A percentile compares a stretch with the other conserved stretches of the same genome.
These are phyloP conservation scores for Brachyhypopomus gauderio DNA, from an alignment of 2,113 vertebrate genomes.

Conservation along the genomic window DNA sequence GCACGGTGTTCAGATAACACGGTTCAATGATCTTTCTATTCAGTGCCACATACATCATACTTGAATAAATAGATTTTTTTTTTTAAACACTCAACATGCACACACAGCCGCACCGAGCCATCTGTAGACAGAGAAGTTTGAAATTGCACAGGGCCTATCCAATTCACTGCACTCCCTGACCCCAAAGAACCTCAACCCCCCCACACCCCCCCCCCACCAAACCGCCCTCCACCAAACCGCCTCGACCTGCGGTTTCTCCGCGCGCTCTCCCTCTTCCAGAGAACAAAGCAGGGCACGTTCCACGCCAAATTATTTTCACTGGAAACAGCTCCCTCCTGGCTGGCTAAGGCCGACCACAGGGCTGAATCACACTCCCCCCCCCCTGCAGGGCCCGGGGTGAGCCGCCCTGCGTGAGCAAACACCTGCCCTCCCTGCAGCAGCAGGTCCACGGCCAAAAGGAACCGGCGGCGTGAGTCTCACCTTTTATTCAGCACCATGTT, in stretches of 20 bases:
- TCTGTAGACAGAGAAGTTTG: slow-evolving; percentile 11
- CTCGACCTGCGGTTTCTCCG: slow-evolving; percentile 18
- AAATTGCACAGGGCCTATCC: slow-evolving; percentile 15
- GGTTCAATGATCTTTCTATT: neutral
- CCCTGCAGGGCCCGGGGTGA: slow-evolving; percentile 44
- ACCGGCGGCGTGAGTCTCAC: slow-evolving; percentile 68
- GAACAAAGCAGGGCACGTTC: slow-evolving; percentile 48
- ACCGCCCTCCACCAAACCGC: neutral
- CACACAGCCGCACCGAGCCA: neutral
- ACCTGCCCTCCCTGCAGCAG: neutral
- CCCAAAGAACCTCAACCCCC: slow-evolving; percentile 24
- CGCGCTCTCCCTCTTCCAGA: neutral
- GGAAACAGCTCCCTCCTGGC: slow-evolving; percentile 24
- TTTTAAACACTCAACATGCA: slow-evolving; percentile 8
- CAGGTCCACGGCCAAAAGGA: neutral
- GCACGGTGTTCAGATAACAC: neutral
- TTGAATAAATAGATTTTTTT: too few relatives aligned
- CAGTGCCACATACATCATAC: neutral
- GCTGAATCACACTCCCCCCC: slow-evolving; percentile 59
- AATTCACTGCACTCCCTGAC: slow-evolving; percentile 14
- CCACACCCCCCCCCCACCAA: neutral
- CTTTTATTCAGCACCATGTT: slow-evolving; percentile 99
- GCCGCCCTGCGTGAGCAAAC: slow-evolving; percentile 32
- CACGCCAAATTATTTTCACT: slow-evolving; percentile 31
- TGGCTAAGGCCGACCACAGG: slow-evolving; percentile 24